Conservation (phyloP, 2,113 vertebrate species). For the Pogonocichla stellata region DNA sequence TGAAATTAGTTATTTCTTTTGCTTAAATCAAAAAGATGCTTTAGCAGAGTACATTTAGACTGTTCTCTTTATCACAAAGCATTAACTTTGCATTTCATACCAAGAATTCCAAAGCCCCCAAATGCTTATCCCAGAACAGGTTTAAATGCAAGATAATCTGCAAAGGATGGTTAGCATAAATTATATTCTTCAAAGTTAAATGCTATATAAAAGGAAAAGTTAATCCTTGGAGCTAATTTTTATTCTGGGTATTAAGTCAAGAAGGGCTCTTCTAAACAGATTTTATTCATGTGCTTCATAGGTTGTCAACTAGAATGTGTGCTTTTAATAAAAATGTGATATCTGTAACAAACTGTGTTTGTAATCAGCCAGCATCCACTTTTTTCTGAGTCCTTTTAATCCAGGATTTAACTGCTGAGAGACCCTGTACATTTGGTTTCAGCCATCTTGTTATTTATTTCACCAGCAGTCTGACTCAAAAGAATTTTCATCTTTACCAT, state of each 20-base stretch:
- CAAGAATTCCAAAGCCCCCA: neutral
- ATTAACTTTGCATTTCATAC: constrained; percentile 1
- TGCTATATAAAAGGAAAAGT: neutral
- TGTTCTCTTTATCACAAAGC: neutral
- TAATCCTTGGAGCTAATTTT: constrained; percentile 16
- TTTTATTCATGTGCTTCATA: neutral
- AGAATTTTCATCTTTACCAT: neutral
- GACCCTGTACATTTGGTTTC: neutral
- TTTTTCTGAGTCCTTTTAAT: neutral
- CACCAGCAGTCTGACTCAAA: neutral
- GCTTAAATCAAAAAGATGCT: neutral
- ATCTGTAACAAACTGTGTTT: neutral
- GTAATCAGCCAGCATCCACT: neutral
- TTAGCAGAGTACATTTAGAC: neutral
- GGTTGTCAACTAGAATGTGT: neutral
- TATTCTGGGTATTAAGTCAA: neutral
- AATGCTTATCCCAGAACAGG: neutral
- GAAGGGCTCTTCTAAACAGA: neutral
- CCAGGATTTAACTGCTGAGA: neutral
- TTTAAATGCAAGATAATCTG: constrained; percentile 7
- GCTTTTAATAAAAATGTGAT: neutral
- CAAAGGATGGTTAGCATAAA: constrained; percentile 11
- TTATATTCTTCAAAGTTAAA: neutral
- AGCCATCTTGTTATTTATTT: constrained; percentile 7
- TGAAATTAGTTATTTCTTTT: neutral